Evolutionary conservation across 1,140 invertebrate genomes (phyloP), one percentile per base, ranked within the genome.

Genomic region (Bilobella aurantiaca): DNA sequence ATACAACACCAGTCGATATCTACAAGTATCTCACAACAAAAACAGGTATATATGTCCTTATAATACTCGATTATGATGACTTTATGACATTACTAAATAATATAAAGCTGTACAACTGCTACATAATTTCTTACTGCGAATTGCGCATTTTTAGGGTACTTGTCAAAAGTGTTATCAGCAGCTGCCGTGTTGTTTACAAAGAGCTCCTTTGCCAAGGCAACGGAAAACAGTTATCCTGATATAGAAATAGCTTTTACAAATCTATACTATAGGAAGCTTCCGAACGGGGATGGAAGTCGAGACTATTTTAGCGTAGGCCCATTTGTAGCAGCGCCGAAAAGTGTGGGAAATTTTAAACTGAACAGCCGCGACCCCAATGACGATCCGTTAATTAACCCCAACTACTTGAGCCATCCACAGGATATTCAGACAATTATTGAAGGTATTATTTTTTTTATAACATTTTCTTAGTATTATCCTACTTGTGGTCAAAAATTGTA

Each of bases 401-500:
- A 47, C 21, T 62, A 47, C 25, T 29, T 47, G 3, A 18, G n/a
- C 5, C n/a, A 62, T 62, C 37, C 37, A 2, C 16, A 18, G 8
- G 61, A 62, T 30, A 12, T 62, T 18, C 3, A 62, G 5, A 46
- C 32, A 27, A 23, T 62, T 5, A 25, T 49, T 47, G 61, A 62
- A 42, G 61, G 61, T 58, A 31, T 8, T 12, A 8, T 42, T 42
- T 42, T 18, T n/a, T n/a, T n/a, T n/a, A n/a, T n/a, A n/a, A 42
- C 18, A 42, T 12, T 42, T 42, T 42, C 34, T n/a, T n/a, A n/a
- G n/a, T n/a, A n/a, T n/a, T n/a, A n/a, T n/a, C n/a, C n/a, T n/a
- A n/a, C n/a, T n/a, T n/a, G n/a, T n/a, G n/a, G n/a, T n/a, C n/a
- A n/a, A n/a, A n/a, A n/a, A n/a, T n/a, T n/a, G n/a, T n/a, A n/a